Evolutionary conservation across 2,797 vertebrate genomes (phyloP), one percentile per base, ranked within the genome.

Genomic region (Enteromius thamalakanensis): DNA sequence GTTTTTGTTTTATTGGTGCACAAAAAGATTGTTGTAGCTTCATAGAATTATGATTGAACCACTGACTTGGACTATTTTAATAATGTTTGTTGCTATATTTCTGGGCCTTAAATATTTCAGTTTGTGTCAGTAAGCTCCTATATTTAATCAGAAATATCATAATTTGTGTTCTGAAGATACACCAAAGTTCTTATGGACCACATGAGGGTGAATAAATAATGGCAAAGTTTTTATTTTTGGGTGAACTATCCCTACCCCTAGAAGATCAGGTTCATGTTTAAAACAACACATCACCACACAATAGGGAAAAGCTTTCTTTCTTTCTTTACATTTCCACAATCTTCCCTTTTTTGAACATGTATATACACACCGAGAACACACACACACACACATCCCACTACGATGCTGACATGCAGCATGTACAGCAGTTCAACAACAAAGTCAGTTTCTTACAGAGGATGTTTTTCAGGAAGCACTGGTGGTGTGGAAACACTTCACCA

Each of bases 401-500:
- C 15, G 8, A 8, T 62, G 32, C 70, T 76, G 21, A 76, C 71
- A 62, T 32, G 11, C 26, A 34, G 34, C 34, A 55, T 62, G 74
- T 83, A 49, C 64, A 49, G 21, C 2, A 14, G 34, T 70, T 79
- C 69, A 81, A 62, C 42, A 29, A 29, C 45, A 51, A 51, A 64
- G 71, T 67, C 80, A 23, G 60, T 67, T 49, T 47, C 15, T 15
- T 60, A 55, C 29, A 67, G 62, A 81, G 83, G 79, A 86, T 84
- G 79, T 85, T 85, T 49, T 85, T 79, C 64, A 58, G 81, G 81
- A 86, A 84, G 71, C 55, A 84, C 71, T 34, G 68, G 68, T 11
- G 32, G 49, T 76, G 75, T 79, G 81, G 75, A 85, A 83, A 78
- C 32, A 49, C 29, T 79, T 21, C 8, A 64, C 60, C 51, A 74